Base-by-base conservation (phyloP, 2,113 vertebrate species). In the Chaetorhynchus papuensis region DNA sequence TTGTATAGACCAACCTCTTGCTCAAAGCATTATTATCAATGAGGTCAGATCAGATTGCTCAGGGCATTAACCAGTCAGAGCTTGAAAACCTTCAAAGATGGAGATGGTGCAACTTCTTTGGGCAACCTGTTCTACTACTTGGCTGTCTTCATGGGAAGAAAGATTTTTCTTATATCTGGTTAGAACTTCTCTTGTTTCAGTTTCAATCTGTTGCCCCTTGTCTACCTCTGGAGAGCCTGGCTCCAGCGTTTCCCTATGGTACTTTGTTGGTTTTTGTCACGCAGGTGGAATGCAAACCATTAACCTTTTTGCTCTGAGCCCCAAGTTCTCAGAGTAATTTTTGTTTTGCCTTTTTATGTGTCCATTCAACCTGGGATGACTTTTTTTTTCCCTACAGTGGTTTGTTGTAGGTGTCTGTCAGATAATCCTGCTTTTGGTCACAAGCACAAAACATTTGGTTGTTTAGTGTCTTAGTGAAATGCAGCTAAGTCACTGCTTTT, bases 181-280 rank as follows among this genome's bases (percentile, higher is more conserved):
- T 60, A 52, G 39, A 79, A 49, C 68, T n/a, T 63, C 44, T 87
- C 27, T 28, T 66, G 4, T 92, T 91, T 84, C 44, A 33, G 7
- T 79, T 93, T 61, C 4, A 22, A 12, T 77, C 20, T 65, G 6
- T 75, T 93, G 9, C 18, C 4, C 39, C 23, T 57, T 65, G 22
- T 84, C 57, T 28, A 68, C 26, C 15, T 68, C 57, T 80, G 71
- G 72, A 56, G 44, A 90, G 57, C 41, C 54, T 27, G 33, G 5
- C 76, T 92, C 23, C 3, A 2, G 2, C 0, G 0, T 90, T 90
- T 82, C 50, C 42, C 42, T 17, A 0, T 61, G 26, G 54, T 50
- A 10, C 54, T 91, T 54, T 0, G 1, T 39, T 90, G 85, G 15
- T 13, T 87, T 81, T 30, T 70, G 37, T 39, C 31, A 45, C 20